Evolutionary conservation across 2,113 vertebrate genomes (phyloP), one percentile per base, ranked within the genome.

Genomic region (Microtus ochrogaster): DNA sequence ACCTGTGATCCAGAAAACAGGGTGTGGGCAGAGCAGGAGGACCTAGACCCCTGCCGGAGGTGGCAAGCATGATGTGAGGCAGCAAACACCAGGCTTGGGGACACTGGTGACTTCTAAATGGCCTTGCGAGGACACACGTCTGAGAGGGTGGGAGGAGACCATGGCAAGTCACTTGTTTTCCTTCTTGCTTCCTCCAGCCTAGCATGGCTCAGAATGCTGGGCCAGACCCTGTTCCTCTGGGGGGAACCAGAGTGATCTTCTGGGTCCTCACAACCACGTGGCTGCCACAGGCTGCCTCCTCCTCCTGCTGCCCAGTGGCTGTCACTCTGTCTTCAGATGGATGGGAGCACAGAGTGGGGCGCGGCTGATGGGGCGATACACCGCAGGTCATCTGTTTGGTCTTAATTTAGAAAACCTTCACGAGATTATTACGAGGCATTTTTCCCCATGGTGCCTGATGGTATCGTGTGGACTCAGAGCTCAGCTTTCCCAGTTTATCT

Each of bases 361-460:
- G 65, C 12, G 92, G 94, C 95, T 41, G 97, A 92, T 66, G 96
- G 0, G 4, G 30, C 1, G 94, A 96, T 76, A 93, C 79, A 30
- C 92, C 0, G 4, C 1, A 28, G 97, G 96, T 92, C 96, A 74
- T 96, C 96, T 44, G 96, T 94, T 96, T 90, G 97, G 87, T 97
- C 97, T 97, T 96, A 92, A 96, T 97, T 97, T 96, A 97, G 97
- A 95, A 96, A 97, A 96, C 65, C 96, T 92, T 90, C 94, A 9
- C 2, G 0, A 95, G 97, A 91, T 91, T 88, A 83, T 91, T 91
- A 89, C 36, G 72, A 14, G 66, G 95, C 95, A 36, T 77, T 86
- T 90, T 49, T 74, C 91, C 92, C 90, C 1, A 70, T 0, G 96
- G 96, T 55, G 90, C 81, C 39, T 17, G 96, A 97, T 96, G 96